phyloP scores from a whole-genome alignment of 2,888 invertebrate species.

The Caenorhabditis imperialis region DNA sequence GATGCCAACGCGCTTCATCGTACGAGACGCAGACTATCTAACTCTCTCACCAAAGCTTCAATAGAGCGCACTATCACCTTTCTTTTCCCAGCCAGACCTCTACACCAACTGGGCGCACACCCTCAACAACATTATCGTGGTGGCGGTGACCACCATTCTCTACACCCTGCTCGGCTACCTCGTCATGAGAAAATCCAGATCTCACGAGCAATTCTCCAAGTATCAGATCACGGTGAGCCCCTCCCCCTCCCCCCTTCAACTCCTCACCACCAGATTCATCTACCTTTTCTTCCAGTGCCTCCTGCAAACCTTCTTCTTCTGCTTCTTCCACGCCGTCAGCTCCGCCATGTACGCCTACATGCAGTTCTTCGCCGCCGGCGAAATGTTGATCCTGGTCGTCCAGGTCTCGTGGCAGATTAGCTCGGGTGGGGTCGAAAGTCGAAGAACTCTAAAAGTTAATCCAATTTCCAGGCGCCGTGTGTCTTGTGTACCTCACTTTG shows the following conservation, averaged over 20 bases:
- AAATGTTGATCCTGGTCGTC: background rate
- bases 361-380: slow-evolving; percentile 1
- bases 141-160: slow-evolving; percentile 12
- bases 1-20: too few species aligned
- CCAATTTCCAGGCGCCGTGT: background rate
- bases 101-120: slow-evolving; percentile 18
- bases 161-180: slow-evolving; percentile 23
- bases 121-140: slow-evolving; percentile 18
- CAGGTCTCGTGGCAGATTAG: slow-evolving; percentile 3
- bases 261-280: too few species aligned
- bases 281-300: too few species aligned
- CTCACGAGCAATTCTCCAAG: slow-evolving; percentile 23
- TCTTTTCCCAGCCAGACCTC: slow-evolving; percentile 19
- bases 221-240: too few species aligned
- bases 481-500: slow-evolving; percentile 1
- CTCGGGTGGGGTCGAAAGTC: too few species aligned
- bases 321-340: background rate
- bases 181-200: slow-evolving; percentile 7
- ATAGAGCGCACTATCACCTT: too few species aligned
- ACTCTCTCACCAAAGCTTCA: too few species aligned
- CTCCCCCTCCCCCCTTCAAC: too few species aligned
- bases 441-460: too few species aligned
- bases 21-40: too few species aligned
- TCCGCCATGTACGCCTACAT: slow-evolving; percentile 7
- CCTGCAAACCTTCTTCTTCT: slow-evolving; percentile 1